Conservation (phyloP, 2,113 vertebrate genomes). For the Sebastes schlegelii region DNA sequence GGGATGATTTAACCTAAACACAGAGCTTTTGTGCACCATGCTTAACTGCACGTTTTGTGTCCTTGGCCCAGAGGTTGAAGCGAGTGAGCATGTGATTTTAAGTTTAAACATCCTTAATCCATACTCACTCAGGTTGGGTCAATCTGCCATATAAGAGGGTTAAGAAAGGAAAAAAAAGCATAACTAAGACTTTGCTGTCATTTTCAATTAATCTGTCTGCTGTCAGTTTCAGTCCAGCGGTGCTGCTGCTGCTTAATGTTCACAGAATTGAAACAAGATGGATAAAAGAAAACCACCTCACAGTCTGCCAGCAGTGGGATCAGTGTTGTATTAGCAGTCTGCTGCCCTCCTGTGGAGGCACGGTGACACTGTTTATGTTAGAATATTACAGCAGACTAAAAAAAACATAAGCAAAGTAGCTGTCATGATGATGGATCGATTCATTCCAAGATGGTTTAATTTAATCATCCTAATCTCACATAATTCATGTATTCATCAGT, state of each 20-base stretch:
- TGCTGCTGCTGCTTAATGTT: constrained; percentile 38
- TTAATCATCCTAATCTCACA: not conserved
- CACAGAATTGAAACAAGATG: constrained; percentile 67
- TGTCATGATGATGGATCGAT: not conserved
- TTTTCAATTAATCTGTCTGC: constrained; percentile 54
- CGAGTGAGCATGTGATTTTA: constrained; percentile 30
- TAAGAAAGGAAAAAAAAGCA: constrained; percentile 17
- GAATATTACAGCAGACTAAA: not conserved
- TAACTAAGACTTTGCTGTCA: constrained; percentile 50
- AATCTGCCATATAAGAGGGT: constrained; percentile 23
- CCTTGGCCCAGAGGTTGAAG: constrained; percentile 32
- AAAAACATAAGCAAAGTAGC: not conserved
- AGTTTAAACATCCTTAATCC: constrained; percentile 55
- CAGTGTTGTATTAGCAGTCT: constrained; percentile 34
- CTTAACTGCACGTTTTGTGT: constrained; percentile 30
- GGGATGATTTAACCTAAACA: constrained; percentile 9
- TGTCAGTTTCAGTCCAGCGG: constrained; percentile 23
- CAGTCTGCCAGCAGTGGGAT: not conserved
- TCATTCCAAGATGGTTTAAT: not conserved
- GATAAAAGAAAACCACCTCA: constrained; percentile 5
- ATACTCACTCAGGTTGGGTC: constrained; percentile 9
- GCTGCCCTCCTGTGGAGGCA: constrained; percentile 76
- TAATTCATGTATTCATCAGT: not conserved
- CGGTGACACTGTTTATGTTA: constrained; percentile 9
- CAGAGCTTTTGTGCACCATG: not conserved